These are phyloP conservation scores for Echinarachnius parma DNA, from an alignment of 53 echinoderm and acorn worm genomes.

Conservation along the genomic window DNA sequence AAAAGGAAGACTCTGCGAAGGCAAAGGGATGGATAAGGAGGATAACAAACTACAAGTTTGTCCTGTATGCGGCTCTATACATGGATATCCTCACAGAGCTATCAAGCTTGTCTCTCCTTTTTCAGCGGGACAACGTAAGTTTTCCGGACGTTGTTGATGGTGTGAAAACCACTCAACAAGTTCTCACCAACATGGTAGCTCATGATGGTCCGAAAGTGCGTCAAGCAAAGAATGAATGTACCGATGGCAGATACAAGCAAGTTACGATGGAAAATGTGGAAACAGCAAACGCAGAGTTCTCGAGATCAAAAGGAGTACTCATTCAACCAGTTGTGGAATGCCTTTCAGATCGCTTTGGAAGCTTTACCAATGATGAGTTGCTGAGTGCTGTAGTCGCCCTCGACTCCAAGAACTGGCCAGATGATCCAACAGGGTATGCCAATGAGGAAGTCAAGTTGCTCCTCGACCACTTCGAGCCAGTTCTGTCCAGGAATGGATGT, in stretches of 20 bases:
- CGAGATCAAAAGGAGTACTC: background rate
- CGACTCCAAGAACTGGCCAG: slow-evolving; percentile 35
- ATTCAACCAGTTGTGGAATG: background rate
- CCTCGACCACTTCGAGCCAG: slow-evolving; percentile 24
- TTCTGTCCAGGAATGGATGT: slow-evolving; percentile 14
- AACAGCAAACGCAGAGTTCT: background rate
- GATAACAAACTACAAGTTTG: background rate
- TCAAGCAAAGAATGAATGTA: background rate
- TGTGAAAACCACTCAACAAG: background rate
- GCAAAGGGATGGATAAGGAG: background rate
- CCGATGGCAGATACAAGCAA: background rate
- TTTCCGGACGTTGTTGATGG: slow-evolving; percentile 1
- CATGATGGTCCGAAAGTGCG: slow-evolving; percentile 1
- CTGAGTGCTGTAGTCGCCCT: slow-evolving; percentile 7
- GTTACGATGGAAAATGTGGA: background rate
- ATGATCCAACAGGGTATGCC: slow-evolving; percentile 12
- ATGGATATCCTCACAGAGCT: background rate
- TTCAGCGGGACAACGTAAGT: background rate
- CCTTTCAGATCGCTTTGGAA: slow-evolving; percentile 9
- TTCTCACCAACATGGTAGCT: background rate
- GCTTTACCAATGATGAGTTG: background rate
- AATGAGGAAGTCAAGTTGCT: slow-evolving; percentile 1
- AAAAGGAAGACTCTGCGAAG: slow-evolving; percentile 9
- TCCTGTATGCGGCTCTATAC: background rate
- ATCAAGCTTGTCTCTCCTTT: background rate